These are phyloP conservation scores for Pteropus rufus DNA, from an alignment of 2,797 vertebrate species.

Conservation along the genomic window DNA sequence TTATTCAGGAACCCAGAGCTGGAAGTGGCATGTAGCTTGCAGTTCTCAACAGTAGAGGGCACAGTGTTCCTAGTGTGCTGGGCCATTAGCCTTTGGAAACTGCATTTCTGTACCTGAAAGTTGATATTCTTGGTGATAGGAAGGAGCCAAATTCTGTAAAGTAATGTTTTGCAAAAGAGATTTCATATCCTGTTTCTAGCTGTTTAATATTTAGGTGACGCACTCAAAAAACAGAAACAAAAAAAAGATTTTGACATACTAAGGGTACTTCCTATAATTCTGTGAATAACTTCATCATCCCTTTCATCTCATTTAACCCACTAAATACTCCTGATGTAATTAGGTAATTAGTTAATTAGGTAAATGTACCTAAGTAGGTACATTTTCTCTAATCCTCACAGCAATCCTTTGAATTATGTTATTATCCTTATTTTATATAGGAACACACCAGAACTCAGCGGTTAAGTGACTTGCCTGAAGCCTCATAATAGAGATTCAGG, in stretches of 20 bases:
- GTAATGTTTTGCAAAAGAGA: not conserved
- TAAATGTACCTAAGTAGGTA: not conserved
- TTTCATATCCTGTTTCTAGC: not conserved
- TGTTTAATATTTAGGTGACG: not conserved
- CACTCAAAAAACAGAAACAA: not conserved
- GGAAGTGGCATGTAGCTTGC: not conserved
- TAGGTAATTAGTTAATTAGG: too few species aligned
- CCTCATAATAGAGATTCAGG: not conserved
- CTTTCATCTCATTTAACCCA: not conserved
- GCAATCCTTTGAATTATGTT: not conserved
- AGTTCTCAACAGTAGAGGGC: constrained; percentile 67
- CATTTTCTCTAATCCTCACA: not conserved
- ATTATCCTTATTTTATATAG: not conserved
- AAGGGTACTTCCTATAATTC: not conserved
- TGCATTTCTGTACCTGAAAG: not conserved
- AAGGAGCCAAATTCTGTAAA: not conserved
- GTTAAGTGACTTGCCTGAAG: not conserved
- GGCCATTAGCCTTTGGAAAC: not conserved
- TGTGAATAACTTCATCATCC: not conserved
- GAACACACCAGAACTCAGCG: not conserved
- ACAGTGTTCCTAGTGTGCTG: not conserved
- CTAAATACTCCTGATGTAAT: not conserved
- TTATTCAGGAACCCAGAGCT: not conserved
- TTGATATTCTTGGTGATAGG: not conserved
- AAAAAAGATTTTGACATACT: not conserved